These are phyloP conservation scores for Onchidella celtica DNA, from an alignment of 2,888 invertebrate species.

Conservation along the genomic window DNA sequence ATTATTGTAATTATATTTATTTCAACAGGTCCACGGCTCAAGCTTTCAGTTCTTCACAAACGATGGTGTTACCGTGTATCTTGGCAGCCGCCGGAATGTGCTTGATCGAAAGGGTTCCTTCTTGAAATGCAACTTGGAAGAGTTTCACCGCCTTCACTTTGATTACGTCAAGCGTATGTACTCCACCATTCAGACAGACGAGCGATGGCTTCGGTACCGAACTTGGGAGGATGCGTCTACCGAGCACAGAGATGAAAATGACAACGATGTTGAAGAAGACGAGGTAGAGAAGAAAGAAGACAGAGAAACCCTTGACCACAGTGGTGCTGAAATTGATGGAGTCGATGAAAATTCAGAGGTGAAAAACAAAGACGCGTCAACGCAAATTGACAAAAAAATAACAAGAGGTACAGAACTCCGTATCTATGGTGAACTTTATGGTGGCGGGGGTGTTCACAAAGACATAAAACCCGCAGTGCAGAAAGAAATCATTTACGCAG, in stretches of 20 bases:
- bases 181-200: not conserved
- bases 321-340: not conserved
- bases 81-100: slow-evolving; percentile 27
- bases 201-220: slow-evolving; percentile 12
- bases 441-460: slow-evolving; percentile 35
- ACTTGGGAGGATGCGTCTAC: not conserved
- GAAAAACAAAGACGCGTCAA: not conserved
- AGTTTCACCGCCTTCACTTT: slow-evolving; percentile 19
- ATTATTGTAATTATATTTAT: too few species aligned
- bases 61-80: slow-evolving; percentile 21
- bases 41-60: slow-evolving; percentile 45
- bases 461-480: slow-evolving; percentile 27
- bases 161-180: slow-evolving; percentile 1
- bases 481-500: slow-evolving; percentile 46
- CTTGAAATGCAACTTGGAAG: slow-evolving; percentile 29
- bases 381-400: too few species aligned
- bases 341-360: not conserved
- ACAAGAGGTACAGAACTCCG: slow-evolving; percentile 12
- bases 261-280: not conserved
- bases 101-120: slow-evolving; percentile 30
- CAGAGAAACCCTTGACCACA: not conserved
- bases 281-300: not conserved
- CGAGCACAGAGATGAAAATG: not conserved
- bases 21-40: slow-evolving; percentile 34
- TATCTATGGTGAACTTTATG: slow-evolving; percentile 45